Conservation (phyloP, 2,888 invertebrate genomes). For the Diogma glabrata region DNA sequence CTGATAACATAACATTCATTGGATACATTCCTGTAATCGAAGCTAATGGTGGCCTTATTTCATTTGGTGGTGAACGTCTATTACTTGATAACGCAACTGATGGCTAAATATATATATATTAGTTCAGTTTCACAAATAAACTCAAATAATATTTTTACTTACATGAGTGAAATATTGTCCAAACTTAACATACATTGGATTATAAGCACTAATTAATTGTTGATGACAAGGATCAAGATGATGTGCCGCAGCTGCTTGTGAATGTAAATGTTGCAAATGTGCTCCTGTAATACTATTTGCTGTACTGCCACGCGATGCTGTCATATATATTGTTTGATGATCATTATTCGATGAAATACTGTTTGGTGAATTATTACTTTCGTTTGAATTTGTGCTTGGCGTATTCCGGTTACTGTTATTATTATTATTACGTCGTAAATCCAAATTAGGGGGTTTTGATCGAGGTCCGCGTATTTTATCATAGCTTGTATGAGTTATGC, state of each 20-base stretch:
- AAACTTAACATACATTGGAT: constrained; percentile 39
- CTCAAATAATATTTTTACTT: too few relatives aligned
- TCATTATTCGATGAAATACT: constrained; percentile 26
- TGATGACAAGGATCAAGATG: constrained; percentile 29
- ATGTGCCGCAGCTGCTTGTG: constrained; percentile 25
- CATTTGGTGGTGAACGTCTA: constrained; percentile 35
- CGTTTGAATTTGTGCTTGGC: constrained; percentile 34
- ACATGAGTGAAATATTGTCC: constrained; percentile 37
- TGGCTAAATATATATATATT: constrained; percentile 24
- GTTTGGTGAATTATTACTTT: constrained; percentile 37
- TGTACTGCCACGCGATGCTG: constrained; percentile 21
- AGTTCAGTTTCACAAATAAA: background rate
- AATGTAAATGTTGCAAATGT: constrained; percentile 33
- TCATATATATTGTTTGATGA: constrained; percentile 12
- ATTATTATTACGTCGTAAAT: constrained; percentile 27
- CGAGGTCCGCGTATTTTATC: constrained; percentile 18
- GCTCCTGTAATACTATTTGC: constrained; percentile 26
- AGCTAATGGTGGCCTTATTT: constrained; percentile 33
- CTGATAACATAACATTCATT: constrained; percentile 37
- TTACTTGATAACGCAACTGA: constrained; percentile 34
- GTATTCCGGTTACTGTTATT: constrained; percentile 34
- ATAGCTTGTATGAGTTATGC: constrained; percentile 12
- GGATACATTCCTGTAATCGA: constrained; percentile 36
- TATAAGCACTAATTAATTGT: constrained; percentile 40
- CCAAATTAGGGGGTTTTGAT: constrained; percentile 30